These are phyloP conservation scores for Hyles euphorbiae DNA, from an alignment of 1,140 invertebrate genomes.

Conservation along the genomic window DNA sequence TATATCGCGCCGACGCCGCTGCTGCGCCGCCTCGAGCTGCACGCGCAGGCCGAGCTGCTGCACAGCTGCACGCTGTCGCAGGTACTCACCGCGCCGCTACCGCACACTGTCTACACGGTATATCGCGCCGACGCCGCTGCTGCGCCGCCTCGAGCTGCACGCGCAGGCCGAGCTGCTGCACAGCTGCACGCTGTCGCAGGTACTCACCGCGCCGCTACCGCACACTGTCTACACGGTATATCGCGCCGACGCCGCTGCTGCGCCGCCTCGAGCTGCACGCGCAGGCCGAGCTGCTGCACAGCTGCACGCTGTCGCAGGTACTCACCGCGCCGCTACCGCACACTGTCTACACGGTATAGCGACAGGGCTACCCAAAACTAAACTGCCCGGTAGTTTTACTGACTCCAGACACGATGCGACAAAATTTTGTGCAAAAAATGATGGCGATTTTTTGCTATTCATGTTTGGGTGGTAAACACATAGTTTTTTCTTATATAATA, in stretches of 20 bases:
- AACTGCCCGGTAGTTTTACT: too few relatives aligned
- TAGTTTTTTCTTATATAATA: too few relatives aligned
- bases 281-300: constrained; percentile 84
- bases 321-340: neutral
- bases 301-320: constrained; percentile 85
- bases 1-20: constrained; percentile 76
- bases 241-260: constrained; percentile 78
- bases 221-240: too few relatives aligned
- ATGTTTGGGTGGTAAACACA: too few relatives aligned
- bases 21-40: constrained; percentile 79
- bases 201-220: constrained; percentile 32
- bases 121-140: constrained; percentile 77
- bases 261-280: constrained; percentile 81
- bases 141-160: constrained; percentile 80
- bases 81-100: constrained; percentile 58
- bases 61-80: constrained; percentile 85
- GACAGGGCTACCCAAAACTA: too few relatives aligned
- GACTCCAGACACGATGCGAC: too few relatives aligned
- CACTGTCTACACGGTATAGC: too few relatives aligned
- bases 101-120: too few relatives aligned
- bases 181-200: constrained; percentile 84
- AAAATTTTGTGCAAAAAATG: too few relatives aligned
- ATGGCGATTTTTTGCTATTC: too few relatives aligned
- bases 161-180: constrained; percentile 85
- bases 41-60: constrained; percentile 83